Base-by-base conservation (phyloP, 2,113 vertebrate species). In the Oncorhynchus gorbuscha region DNA sequence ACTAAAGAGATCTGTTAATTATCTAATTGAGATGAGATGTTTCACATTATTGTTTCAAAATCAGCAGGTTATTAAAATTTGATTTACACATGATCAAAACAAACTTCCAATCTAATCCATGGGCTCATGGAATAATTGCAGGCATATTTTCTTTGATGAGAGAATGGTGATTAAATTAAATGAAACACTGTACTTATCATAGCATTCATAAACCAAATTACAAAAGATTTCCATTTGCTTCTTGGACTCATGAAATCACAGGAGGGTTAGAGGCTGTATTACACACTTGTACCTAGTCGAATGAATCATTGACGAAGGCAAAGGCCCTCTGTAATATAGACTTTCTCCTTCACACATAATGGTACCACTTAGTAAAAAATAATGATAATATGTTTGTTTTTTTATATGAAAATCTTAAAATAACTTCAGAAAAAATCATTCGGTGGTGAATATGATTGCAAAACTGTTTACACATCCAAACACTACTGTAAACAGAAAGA, bases 291-390 rank as follows among this genome's bases (percentile, higher is more conserved):
- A 39, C 39, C 39, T 45, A 45, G 39, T 11, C 8, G 39, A 62
- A 84, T 84, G 58, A 81, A 84, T 84, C 62, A 84, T 84, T 84
- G 76, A 84, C 82, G 2, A 45, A 45, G 39, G 39, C 39, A 79
- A 58, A 32, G 67, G 45, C 74, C 66, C 71, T 16, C 51, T 13
- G 51, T 55, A 45, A 45, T 45, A 72, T 83, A 77, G 81, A 83
- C 81, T 83, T 79, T 79, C 77, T 74, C 67, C 70, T 49, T 61
- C 75, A 72, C 67, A 74, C 70, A 76, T 80, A 76, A 75, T 72
- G 76, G 76, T 51, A 73, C 68, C n/a, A 62, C n/a, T 22, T 24
- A n/a, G 59, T 18, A 1, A 18, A 55, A 55, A 55, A 55, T 18
- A 18, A 14, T 55, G 51, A 55, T 18, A 18, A 18, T 55, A 3